Percentiles rank a stretch among this genome's conserved stretches.
phyloP scores from a whole-genome alignment of 2,888 invertebrate genomes.

The Drosophila affinis region DNA sequence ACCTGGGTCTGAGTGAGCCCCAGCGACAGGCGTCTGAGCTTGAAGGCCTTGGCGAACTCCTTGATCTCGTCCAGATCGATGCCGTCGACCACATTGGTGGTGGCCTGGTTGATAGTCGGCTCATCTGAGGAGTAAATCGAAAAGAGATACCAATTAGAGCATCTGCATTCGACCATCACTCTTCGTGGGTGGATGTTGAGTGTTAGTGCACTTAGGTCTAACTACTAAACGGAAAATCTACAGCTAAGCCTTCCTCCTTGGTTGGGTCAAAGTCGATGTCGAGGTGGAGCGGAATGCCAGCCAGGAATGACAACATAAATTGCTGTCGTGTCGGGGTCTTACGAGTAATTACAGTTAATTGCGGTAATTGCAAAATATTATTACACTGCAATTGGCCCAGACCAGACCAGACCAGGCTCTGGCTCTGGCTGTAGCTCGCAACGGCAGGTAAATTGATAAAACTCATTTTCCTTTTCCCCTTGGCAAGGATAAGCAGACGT shows the following conservation, averaged over 20 bases:
- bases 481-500: background rate
- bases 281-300: conserved; percentile 1
- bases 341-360: conserved; percentile 77
- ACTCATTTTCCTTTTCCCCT: conserved; percentile 34
- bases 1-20: conserved; percentile 98
- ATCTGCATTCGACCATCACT: background rate
- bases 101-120: conserved; percentile 96
- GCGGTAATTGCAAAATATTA: conserved; percentile 80
- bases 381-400: conserved; percentile 49
- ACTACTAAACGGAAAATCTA: conserved; percentile 21
- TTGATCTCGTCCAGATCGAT: conserved; percentile 99
- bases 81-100: conserved; percentile 97
- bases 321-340: conserved; percentile 58
- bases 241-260: background rate
- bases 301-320: conserved; percentile 58
- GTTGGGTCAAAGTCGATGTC: conserved; percentile 27
- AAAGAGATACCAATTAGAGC: conserved; percentile 42
- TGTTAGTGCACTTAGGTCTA: conserved; percentile 11
- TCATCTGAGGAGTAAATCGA: conserved; percentile 86
- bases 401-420: background rate
- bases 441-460: conserved; percentile 68
- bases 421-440: conserved; percentile 1
- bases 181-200: background rate
- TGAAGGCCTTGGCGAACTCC: conserved; percentile 99
- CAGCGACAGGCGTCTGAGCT: conserved; percentile 94